phyloP scores from a whole-genome alignment of 2,113 vertebrate genomes.

The Toxotes jaculatrix region DNA sequence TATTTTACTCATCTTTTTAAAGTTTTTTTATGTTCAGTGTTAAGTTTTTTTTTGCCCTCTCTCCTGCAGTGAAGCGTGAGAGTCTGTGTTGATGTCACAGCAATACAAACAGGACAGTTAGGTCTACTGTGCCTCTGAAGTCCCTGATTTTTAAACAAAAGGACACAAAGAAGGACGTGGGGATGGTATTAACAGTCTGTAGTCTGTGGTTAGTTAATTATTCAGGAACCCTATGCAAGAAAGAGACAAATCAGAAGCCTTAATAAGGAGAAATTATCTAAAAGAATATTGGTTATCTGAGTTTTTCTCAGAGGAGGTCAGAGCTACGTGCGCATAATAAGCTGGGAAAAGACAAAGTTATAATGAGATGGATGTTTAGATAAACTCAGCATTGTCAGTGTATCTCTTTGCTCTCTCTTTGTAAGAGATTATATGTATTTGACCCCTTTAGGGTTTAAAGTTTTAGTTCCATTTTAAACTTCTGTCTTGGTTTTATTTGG shows the following conservation, averaged over 20 bases:
- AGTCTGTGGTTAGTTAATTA: slow-evolving; percentile 17
- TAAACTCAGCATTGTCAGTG: slow-evolving; percentile 33
- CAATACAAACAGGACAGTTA: slow-evolving; percentile 53
- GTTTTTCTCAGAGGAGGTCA: slow-evolving; percentile 41
- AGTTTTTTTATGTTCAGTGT: slow-evolving; percentile 8
- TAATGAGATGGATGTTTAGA: slow-evolving; percentile 43
- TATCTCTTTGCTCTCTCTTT: slow-evolving; percentile 76
- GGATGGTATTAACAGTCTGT: background rate
- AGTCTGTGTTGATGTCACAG: slow-evolving; percentile 42
- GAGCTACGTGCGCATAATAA: slow-evolving; percentile 32
- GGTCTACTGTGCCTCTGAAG: slow-evolving; percentile 40
- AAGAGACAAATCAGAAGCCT: slow-evolving; percentile 57
- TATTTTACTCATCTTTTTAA: background rate
- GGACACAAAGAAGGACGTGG: background rate
- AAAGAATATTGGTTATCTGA: slow-evolving; percentile 28
- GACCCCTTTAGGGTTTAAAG: slow-evolving; percentile 71
- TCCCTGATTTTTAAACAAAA: slow-evolving; percentile 25
- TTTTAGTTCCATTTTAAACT: slow-evolving; percentile 59
- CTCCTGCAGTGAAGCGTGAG: slow-evolving; percentile 8
- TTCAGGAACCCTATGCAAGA: slow-evolving; percentile 75
- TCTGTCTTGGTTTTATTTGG: slow-evolving; percentile 44
- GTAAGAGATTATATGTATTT: slow-evolving; percentile 80
- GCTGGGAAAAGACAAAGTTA: slow-evolving; percentile 25
- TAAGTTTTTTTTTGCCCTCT: slow-evolving; percentile 7
- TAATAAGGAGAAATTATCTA: slow-evolving; percentile 48